Evolutionary conservation across 2,888 invertebrate species (phyloP), one percentile per base, ranked within the genome.

Genomic region (Leptopterna dolabrata): DNA sequence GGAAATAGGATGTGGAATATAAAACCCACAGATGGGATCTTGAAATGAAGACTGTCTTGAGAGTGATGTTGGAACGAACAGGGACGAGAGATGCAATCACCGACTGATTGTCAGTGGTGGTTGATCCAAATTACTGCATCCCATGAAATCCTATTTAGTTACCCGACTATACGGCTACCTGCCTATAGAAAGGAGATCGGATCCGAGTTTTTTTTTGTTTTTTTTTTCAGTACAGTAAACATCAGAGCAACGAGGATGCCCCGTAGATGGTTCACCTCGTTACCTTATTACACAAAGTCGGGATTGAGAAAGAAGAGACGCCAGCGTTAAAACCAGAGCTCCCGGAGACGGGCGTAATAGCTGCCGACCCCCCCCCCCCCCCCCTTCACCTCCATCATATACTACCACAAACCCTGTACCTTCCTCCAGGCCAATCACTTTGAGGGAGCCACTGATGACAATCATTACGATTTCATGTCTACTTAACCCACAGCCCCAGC

Each of bases 391-490:
- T n/a, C 36, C 30, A n/a, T 29, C 71, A 14, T 71, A 71, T 29
- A n/a, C 71, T 36, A 71, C 29, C 71, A 9, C 29, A 11, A 73
- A 73, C 30, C 73, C 73, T 13, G 29, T 73, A 73, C 73, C 73
- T 30, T 30, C 55, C 73, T 73, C 11, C 29, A 9, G 41, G 73
- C 73, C 73, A 73, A 73, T 73, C 73, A 73, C 73, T 73, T 73
- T 73, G 45, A 47, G 80, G 80, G 51, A 24, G 27, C 81, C 81
- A 30, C 55, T 81, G 81, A 81, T 81, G 81, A 81, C 81, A 81
- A 81, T 81, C 47, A 81, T 81, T 81, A 81, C 30, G 81, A 81
- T 81, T 81, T 81, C 81, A 81, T 81, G 81, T 51, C 81, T 81
- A 81, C 81, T 81, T 81, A 55, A 55, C 55, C 73, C 73, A 41